A percentile compares a stretch with the other conserved stretches of the same genome.
Evolutionary conservation across 2,888 invertebrate species (phyloP).

Genomic region (Xestia ashworthii): DNA sequence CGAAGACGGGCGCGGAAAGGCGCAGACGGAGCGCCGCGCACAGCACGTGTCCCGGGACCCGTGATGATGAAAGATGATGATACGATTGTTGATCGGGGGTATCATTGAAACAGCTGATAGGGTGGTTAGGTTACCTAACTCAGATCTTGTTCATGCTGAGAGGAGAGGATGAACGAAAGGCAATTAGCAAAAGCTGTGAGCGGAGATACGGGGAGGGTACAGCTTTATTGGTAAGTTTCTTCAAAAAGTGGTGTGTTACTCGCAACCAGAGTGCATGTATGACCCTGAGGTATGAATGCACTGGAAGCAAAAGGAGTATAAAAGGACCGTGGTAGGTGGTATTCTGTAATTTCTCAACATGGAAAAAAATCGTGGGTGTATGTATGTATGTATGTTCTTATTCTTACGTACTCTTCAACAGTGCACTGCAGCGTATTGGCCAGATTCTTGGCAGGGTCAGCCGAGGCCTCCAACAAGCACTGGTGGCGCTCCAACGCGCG

Average conservation of each 20-base stretch:
- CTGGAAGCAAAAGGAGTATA: too few relatives aligned
- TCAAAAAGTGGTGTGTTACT: neutral
- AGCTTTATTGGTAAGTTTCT: neutral
- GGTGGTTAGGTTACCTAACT: neutral
- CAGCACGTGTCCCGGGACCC: too few relatives aligned
- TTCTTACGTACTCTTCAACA: conserved; percentile 76
- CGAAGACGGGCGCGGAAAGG: too few relatives aligned
- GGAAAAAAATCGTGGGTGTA: neutral
- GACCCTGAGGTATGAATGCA: neutral
- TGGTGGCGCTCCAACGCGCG: conserved; percentile 78
- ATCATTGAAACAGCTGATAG: neutral
- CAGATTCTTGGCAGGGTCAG: conserved; percentile 65
- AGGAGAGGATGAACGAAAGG: neutral
- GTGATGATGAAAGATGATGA: neutral
- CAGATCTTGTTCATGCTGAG: neutral
- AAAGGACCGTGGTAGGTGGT: neutral
- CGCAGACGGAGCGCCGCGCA: too few relatives aligned
- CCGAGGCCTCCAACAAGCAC: conserved; percentile 69
- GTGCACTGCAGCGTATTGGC: conserved; percentile 70
- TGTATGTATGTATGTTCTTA: neutral
- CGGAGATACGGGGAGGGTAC: neutral
- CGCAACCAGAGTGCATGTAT: neutral
- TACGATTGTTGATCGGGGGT: neutral
- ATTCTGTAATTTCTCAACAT: neutral
- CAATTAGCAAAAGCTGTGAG: neutral